Percentiles rank a stretch among this genome's conserved stretches.
phyloP scores from a whole-genome alignment of 2,888 invertebrate species.

The Drosophila stalkeri region DNA sequence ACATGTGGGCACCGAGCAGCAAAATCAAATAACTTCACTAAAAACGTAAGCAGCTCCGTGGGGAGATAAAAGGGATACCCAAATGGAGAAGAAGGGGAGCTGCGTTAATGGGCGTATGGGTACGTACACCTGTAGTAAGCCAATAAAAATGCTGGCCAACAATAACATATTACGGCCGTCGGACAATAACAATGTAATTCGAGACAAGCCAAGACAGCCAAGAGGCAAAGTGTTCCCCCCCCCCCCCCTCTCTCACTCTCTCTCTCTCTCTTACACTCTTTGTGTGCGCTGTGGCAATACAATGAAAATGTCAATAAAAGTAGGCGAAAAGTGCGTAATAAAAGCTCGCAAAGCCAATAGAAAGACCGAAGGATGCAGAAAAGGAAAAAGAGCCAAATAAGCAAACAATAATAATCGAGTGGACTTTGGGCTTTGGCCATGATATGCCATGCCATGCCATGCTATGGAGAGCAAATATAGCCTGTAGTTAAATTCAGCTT shows the following conservation, averaged over 20 bases:
- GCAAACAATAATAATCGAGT: conserved; percentile 8
- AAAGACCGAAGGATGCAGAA: conserved; percentile 7
- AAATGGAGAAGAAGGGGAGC: background rate
- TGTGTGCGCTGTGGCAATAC: conserved; percentile 52
- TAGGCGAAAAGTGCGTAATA: conserved; percentile 52
- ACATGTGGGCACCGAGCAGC: conserved; percentile 53
- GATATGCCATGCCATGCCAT: background rate
- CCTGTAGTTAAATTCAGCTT: background rate
- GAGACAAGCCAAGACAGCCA: conserved; percentile 11
- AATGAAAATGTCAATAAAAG: conserved; percentile 76
- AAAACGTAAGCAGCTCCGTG: conserved; percentile 53
- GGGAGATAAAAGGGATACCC: conserved; percentile 11
- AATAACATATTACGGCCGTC: conserved; percentile 75
- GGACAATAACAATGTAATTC: conserved; percentile 62
- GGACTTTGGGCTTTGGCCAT: background rate
- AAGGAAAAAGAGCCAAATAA: conserved; percentile 6
- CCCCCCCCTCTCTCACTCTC: background rate
- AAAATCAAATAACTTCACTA: conserved; percentile 72
- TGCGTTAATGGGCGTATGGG: conserved; percentile 53
- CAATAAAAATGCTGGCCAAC: conserved; percentile 71
- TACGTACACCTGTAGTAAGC: conserved; percentile 67
- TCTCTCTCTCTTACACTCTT: background rate
- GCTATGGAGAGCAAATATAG: background rate
- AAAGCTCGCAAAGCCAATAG: conserved; percentile 50
- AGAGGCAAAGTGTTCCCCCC: conserved; percentile 6